Evolutionary conservation across 2,797 vertebrate genomes (phyloP), one percentile per base, ranked within the genome.

Genomic region (Labeo calbasu): DNA sequence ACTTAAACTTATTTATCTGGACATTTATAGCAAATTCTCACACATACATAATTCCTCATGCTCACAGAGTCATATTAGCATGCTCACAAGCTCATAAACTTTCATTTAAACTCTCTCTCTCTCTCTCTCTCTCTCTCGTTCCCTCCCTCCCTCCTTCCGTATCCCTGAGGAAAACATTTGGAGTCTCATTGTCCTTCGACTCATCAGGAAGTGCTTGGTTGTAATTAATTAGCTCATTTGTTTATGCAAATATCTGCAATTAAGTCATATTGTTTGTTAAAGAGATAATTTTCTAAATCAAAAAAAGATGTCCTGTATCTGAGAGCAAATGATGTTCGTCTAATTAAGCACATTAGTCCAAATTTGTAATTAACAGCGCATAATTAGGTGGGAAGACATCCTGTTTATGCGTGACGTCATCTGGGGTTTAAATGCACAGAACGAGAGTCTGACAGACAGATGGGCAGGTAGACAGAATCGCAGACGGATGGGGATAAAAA

Each of bases 161-260:
- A 77, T 84, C 80, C 81, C 84, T 23, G 40, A 83, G 79, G 69
- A 86, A 77, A 85, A 84, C 81, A 83, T 79, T 72, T 43, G 81
- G 63, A 82, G 81, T 86, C 83, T 88, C 89, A 87, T 88, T 88
- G 88, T 90, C 87, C 88, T 88, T 79, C 84, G 82, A 87, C 87
- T 91, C 89, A 89, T 91, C 89, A 87, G 89, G 84, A 88, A 83
- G 86, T 77, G 86, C 84, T 85, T 91, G 81, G 84, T 89, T 87
- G 88, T 90, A 92, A 91, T 91, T 91, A 92, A 91, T 91, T 91
- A 92, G 87, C 89, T 91, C 88, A 90, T 92, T 91, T 91, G 89
- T 90, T 89, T 90, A 91, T 91, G 91, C 90, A 91, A 91, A 91
- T 91, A 73, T 86, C 77, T 85, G 90, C 88, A 91, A 92, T 92